Conservation (phyloP, 2,113 vertebrate species). For the Ginglymostoma cirratum region DNA sequence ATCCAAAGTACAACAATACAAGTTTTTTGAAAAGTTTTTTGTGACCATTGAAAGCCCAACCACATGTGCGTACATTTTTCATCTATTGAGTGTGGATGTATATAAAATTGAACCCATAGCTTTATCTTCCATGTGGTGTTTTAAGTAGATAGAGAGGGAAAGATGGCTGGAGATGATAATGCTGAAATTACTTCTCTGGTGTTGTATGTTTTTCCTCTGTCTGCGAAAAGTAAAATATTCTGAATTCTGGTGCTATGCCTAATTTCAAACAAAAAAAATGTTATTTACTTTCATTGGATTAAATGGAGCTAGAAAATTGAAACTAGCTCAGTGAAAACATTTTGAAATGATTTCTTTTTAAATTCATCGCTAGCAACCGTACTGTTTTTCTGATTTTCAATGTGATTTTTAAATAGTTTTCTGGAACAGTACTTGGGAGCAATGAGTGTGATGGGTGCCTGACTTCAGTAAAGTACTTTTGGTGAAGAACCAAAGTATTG, state of each 20-base stretch:
- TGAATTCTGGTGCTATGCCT: neutral
- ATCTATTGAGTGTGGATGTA: neutral
- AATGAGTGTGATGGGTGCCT: neutral
- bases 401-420: neutral
- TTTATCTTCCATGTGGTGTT: constrained; percentile 20
- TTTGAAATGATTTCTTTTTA: neutral
- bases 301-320: neutral
- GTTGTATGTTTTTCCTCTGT: neutral
- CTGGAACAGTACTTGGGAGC: neutral
- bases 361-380: neutral
- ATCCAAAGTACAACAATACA: constrained; percentile 11
- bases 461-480: neutral
- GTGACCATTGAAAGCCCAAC: neutral
- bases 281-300: neutral
- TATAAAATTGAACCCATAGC: neutral
- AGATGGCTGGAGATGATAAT: neutral
- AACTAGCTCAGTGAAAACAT: neutral
- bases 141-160: neutral
- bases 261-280: neutral
- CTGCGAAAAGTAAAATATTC: neutral
- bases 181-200: neutral
- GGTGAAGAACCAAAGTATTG: neutral
- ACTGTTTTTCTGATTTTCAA: neutral
- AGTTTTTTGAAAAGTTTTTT: neutral
- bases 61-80: constrained; percentile 1